phyloP scores from a whole-genome alignment of 2,888 invertebrate genomes.

The Tenodera sinensis region DNA sequence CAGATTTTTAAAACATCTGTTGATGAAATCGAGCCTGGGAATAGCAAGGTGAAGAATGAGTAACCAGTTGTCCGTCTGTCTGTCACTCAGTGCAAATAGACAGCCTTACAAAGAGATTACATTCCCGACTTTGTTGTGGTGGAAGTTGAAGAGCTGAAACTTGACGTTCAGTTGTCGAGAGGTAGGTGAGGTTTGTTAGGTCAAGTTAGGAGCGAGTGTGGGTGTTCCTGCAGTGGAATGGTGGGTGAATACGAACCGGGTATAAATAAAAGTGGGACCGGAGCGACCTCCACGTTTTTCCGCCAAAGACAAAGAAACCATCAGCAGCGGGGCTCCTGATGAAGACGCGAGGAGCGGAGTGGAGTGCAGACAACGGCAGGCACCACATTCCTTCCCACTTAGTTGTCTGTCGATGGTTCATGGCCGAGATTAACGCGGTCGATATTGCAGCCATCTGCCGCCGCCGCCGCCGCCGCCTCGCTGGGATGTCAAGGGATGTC shows the following conservation, averaged over 20 bases:
- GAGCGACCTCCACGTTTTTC: background rate
- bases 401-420: background rate
- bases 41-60: too few species aligned
- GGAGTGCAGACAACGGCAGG: background rate
- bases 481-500: background rate
- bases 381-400: background rate
- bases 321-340: background rate
- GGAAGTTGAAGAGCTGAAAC: too few species aligned
- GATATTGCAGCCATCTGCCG: background rate
- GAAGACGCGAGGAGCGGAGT: background rate
- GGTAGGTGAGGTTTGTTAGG: background rate
- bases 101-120: too few species aligned
- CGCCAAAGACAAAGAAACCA: conserved; percentile 14
- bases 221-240: background rate
- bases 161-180: too few species aligned
- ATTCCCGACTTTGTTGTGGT: too few species aligned
- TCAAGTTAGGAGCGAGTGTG: background rate
- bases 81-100: too few species aligned
- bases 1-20: too few species aligned
- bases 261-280: conserved; percentile 5
- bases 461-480: too few species aligned
- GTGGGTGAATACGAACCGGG: background rate
- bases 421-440: background rate
- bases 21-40: too few species aligned
- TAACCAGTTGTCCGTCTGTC: too few species aligned